phyloP scores from a whole-genome alignment of 2,888 invertebrate species.

The Tromatobia lineatoria region DNA sequence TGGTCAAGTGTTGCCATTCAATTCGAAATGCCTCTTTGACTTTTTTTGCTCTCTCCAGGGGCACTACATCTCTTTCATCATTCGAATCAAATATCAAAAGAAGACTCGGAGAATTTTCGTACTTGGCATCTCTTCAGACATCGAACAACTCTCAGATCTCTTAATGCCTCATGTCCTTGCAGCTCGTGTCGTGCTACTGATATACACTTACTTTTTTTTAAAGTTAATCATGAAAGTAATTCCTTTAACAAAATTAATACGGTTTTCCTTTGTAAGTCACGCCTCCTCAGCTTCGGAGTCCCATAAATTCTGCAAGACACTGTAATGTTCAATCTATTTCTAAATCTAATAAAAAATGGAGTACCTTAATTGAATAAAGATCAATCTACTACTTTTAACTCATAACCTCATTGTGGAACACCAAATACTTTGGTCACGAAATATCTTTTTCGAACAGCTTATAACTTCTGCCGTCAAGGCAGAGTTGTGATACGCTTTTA shows the following conservation, averaged over 20 bases:
- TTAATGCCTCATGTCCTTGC: too few relatives aligned
- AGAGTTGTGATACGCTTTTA: neutral
- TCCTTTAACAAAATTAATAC: too few relatives aligned
- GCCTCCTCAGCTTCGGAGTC: too few relatives aligned
- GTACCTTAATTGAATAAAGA: neutral
- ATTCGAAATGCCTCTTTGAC: neutral
- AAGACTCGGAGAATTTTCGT: neutral
- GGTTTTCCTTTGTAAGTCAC: too few relatives aligned
- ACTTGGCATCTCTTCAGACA: neutral
- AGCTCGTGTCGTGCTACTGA: too few relatives aligned
- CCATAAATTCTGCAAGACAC: too few relatives aligned
- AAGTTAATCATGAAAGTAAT: too few relatives aligned
- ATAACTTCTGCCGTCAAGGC: neutral
- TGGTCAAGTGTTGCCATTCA: too few relatives aligned
- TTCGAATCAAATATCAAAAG: neutral
- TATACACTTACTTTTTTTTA: too few relatives aligned
- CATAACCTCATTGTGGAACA: neutral
- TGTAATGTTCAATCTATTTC: neutral
- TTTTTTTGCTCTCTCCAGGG: neutral
- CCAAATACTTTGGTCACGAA: neutral
- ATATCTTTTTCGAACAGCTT: neutral
- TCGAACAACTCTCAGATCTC: neutral
- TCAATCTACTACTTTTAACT: neutral
- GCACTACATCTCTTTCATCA: neutral
- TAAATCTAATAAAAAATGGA: neutral